phyloP scores from a whole-genome alignment of 2,797 vertebrate species.

The Sus cebifrons region DNA sequence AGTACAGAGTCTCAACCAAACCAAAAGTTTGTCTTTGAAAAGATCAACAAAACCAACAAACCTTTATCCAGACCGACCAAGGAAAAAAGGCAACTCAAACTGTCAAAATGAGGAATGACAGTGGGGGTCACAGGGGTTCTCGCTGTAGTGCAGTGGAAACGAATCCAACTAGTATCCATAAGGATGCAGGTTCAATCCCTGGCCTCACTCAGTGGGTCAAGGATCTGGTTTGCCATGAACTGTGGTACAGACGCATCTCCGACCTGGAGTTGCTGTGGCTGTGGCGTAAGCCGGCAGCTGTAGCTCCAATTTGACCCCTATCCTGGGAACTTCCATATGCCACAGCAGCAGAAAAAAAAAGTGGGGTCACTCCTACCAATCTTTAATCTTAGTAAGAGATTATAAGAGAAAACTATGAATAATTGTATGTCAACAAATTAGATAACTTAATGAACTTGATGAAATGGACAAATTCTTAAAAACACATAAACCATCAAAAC shows the following conservation, averaged over 20 bases:
- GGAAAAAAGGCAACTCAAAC: not conserved
- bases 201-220: no score
- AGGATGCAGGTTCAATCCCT: no score
- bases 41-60: slow-evolving; percentile 29
- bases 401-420: not conserved
- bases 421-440: not conserved
- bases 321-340: no score
- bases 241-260: no score
- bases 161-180: no score
- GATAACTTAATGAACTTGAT: not conserved
- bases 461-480: slow-evolving; percentile 9
- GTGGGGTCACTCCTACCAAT: not conserved
- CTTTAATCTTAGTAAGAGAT: not conserved
- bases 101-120: not conserved
- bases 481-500: slow-evolving; percentile 5
- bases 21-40: slow-evolving; percentile 18
- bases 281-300: no score
- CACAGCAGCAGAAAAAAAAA: not conserved
- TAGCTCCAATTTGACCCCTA: no score
- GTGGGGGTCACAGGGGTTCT: no score
- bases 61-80: not conserved
- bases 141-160: no score
- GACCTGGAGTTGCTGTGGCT: no score
- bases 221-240: no score
- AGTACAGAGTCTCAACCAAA: slow-evolving; percentile 10